A percentile compares a stretch with the other conserved stretches of the same genome.
phyloP scores from a whole-genome alignment of 92 coral and sea anemone species.

The Umimayanthus kanabou region DNA sequence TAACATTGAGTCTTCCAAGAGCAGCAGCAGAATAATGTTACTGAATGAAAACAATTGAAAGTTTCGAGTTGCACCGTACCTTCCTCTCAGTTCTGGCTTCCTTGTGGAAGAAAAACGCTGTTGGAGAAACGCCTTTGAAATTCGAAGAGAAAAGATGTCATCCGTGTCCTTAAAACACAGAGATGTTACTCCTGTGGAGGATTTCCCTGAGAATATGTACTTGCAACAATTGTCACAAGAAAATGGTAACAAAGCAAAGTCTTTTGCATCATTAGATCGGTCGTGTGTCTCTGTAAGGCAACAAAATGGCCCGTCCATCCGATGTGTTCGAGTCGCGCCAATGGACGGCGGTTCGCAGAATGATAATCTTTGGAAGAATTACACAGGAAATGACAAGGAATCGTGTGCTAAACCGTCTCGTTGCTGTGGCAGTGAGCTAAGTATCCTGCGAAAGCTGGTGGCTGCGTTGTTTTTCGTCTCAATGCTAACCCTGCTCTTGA shows the following conservation, averaged over 20 bases:
- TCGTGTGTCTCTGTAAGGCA: constrained; percentile 1
- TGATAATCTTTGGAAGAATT: background rate
- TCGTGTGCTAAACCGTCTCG: background rate
- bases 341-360: background rate
- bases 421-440: constrained; percentile 20
- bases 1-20: background rate
- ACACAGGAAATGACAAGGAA: background rate
- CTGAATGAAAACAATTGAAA: background rate
- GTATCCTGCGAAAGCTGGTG: constrained; percentile 22
- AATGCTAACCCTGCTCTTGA: constrained; percentile 12
- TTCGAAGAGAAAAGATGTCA: constrained; percentile 15
- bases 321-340: constrained; percentile 34
- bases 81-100: background rate
- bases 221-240: constrained; percentile 7
- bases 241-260: background rate
- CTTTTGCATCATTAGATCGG: background rate
- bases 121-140: background rate
- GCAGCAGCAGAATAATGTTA: background rate
- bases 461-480: constrained; percentile 1
- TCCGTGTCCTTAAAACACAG: constrained; percentile 3
- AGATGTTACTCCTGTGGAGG: background rate
- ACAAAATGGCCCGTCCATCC: background rate
- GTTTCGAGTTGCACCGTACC: background rate
- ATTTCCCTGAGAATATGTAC: background rate
- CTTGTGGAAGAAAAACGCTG: background rate